Conservation (phyloP, 2,888 invertebrate genomes). For the Stenoptilia bipunctidactyla region DNA sequence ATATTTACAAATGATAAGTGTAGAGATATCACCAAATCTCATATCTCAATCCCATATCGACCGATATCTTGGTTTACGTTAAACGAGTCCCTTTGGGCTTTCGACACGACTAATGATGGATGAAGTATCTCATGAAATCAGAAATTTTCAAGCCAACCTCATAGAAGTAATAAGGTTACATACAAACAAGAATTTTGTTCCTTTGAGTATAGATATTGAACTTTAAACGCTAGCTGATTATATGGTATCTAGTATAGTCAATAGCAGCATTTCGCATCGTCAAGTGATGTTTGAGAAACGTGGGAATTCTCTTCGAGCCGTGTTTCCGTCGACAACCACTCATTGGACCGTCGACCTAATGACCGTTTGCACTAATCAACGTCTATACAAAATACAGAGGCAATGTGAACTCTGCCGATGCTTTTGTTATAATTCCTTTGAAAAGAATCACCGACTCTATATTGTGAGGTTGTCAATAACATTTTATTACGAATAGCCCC, state of each 20-base stretch:
- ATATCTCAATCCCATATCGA: too few species aligned
- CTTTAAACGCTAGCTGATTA: too few species aligned
- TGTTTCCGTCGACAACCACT: conserved; percentile 17
- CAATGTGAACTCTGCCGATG: background rate
- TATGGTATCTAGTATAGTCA: conserved; percentile 26
- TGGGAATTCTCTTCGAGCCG: conserved; percentile 26
- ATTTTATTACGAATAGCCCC: background rate
- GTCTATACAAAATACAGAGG: background rate
- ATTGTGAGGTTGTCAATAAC: background rate
- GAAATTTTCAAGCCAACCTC: too few species aligned
- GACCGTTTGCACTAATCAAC: conserved; percentile 13
- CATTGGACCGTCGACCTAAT: conserved; percentile 27
- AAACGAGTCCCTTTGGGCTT: conserved; percentile 40
- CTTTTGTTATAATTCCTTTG: background rate
- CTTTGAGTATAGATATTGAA: too few species aligned
- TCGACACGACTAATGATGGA: conserved; percentile 26
- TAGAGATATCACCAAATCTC: too few species aligned
- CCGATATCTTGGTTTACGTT: conserved; percentile 20
- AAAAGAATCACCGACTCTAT: background rate
- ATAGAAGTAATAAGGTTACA: too few species aligned
- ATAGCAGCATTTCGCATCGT: conserved; percentile 19
- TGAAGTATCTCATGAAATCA: too few species aligned
- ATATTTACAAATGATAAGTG: too few species aligned
- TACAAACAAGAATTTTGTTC: too few species aligned
- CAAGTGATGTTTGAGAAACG: conserved; percentile 18